These are phyloP conservation scores for Burhinus oedicnemus DNA, from an alignment of 2,113 vertebrate species.

Conservation along the genomic window DNA sequence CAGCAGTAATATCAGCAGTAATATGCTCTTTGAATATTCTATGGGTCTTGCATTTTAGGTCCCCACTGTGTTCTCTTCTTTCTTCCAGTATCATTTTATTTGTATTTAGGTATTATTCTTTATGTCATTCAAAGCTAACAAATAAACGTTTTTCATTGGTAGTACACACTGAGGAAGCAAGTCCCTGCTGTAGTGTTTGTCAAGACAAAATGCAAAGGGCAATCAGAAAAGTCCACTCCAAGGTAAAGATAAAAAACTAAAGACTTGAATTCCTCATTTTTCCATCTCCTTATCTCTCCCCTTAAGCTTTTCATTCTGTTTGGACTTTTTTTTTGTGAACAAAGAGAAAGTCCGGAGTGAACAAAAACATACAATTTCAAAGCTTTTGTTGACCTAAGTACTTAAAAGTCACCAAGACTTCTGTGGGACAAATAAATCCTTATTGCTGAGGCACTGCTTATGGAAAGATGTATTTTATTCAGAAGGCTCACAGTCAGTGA, in stretches of 20 bases:
- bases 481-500: not conserved
- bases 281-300: not conserved
- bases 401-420: slow-evolving; percentile 7
- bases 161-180: not conserved
- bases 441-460: not conserved
- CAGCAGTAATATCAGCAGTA: not conserved
- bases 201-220: not conserved
- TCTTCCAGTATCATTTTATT: not conserved
- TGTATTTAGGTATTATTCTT: not conserved
- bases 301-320: not conserved
- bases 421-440: slow-evolving; percentile 30
- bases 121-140: not conserved
- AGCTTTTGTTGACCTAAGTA: slow-evolving; percentile 5
- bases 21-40: not conserved
- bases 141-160: not conserved
- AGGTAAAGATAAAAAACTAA: not conserved
- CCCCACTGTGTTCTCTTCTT: not conserved
- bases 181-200: not conserved
- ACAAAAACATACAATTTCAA: not conserved
- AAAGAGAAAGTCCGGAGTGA: slow-evolving; percentile 1
- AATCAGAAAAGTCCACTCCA: not conserved
- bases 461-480: not conserved
- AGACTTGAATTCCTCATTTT: not conserved
- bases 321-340: not conserved
- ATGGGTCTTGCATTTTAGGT: not conserved